phyloP scores from a whole-genome alignment of 2,113 vertebrate species.

The Ctenodactylus gundi region DNA sequence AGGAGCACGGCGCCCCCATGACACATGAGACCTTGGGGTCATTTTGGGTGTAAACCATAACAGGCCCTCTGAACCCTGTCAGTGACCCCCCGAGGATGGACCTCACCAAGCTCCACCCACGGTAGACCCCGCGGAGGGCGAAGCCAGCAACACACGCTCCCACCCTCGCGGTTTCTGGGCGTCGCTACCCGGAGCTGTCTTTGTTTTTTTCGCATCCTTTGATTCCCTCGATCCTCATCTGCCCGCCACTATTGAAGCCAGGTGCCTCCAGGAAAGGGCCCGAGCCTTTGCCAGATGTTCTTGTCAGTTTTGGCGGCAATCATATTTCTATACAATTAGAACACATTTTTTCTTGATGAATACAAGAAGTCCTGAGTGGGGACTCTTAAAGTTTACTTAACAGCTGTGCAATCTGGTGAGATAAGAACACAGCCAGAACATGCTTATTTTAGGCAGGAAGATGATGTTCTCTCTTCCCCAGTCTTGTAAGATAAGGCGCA shows the following conservation, averaged over 20 bases:
- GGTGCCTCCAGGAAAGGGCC: conserved; percentile 62
- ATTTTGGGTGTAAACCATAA: too few relatives aligned
- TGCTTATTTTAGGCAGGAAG: background rate
- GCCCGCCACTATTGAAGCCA: conserved; percentile 59
- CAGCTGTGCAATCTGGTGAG: background rate
- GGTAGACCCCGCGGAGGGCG: fast-evolving
- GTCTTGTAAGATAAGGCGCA: conserved; percentile 46
- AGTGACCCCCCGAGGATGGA: fast-evolving
- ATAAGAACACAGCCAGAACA: background rate
- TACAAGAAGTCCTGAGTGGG: conserved; percentile 55
- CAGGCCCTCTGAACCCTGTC: background rate
- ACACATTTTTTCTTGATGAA: conserved; percentile 69
- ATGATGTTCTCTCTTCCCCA: background rate
- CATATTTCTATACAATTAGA: conserved; percentile 60
- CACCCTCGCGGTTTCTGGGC: background rate
- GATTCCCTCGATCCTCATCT: conserved; percentile 55
- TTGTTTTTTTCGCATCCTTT: conserved; percentile 27
- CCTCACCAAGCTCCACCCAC: fast-evolving
- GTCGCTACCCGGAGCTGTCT: too few relatives aligned
- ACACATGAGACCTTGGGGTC: too few relatives aligned
- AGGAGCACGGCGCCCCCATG: too few relatives aligned
- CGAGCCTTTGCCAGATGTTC: conserved; percentile 62
- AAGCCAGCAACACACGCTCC: background rate
- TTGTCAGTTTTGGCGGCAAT: conserved; percentile 48
- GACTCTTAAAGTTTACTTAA: conserved; percentile 37